phyloP scores from a whole-genome alignment of 2,113 vertebrate genomes.

The Petrocephalus zakoni region DNA sequence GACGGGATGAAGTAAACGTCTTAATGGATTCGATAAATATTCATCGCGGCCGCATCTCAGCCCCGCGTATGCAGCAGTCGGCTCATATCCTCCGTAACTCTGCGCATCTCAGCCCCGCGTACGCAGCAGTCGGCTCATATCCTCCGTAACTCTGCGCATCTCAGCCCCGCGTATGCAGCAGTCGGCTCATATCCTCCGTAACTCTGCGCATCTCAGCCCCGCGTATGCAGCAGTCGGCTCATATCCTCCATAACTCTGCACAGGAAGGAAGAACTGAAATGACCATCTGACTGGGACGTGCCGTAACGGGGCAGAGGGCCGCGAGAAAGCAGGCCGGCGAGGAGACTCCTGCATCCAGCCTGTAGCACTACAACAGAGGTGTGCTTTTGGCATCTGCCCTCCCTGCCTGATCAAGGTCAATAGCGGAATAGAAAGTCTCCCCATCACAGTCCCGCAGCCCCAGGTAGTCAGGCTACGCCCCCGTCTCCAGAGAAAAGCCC shows the following conservation, averaged over 20 bases:
- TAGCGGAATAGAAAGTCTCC: not conserved
- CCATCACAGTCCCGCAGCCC: not conserved
- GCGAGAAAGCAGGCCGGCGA: not conserved
- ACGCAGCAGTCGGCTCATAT: not conserved
- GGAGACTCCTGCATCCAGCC: not conserved
- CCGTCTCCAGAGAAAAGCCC: not conserved
- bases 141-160: not conserved
- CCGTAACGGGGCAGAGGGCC: not conserved
- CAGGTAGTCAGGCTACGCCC: not conserved
- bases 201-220: too few species aligned
- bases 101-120: not conserved
- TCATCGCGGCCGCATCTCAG: not conserved
- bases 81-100: not conserved
- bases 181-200: too few species aligned
- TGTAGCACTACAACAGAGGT: not conserved
- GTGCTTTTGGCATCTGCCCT: not conserved
- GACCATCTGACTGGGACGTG: not conserved
- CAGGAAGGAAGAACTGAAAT: not conserved
- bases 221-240: too few species aligned
- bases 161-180: not conserved
- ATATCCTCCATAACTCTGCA: too few species aligned
- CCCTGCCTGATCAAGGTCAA: not conserved
- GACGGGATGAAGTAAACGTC: not conserved
- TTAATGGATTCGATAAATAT: constrained; percentile 3
- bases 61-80: not conserved